Evolutionary conservation across 2,888 invertebrate species (phyloP), one percentile per base, ranked within the genome.

Genomic region (Adineta ricciae): DNA sequence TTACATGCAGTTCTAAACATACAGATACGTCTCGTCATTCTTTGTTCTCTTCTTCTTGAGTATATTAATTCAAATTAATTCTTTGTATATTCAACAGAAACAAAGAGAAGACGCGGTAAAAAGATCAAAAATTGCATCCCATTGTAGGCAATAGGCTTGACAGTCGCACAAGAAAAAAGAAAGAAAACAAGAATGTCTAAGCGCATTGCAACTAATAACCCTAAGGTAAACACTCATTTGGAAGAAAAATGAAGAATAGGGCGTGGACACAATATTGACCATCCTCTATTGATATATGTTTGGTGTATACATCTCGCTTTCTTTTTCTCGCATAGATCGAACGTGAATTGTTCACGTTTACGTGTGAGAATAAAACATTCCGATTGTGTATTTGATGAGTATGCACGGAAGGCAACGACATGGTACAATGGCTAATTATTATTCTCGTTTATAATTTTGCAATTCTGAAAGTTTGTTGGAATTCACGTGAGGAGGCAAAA

Each of bases 161-260:
- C 32, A 64, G 64, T 64, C 64, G 64, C 32, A 64, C 32, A 27
- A 32, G 32, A 64, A 64, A 64, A 19, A 64, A 32, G 11, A 32
- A 64, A 64, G 32, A 64, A 64, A 19, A 64, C 64, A 64, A 64
- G 32, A 64, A 32, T 27, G 64, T 32, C 64, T 64, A 64, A 64
- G 64, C 64, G 64, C 64, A 64, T 64, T 14, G 32, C 19, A 32
- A 32, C 64, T 64, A 64, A 64, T 64, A 64, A 64, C 32, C 64
- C 64, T 16, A 64, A 64, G 32, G 64, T 64, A 64, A 64, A 64
- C 64, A 64, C 64, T 64, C 64, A 64, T 64, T 64, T 64, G 64
- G 32, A 64, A 32, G 64, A 64, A 64, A n/a, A 32, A 64, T 64
- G 64, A 64, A 32, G 64, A 36, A 64, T 16, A 64, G 64, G 64